Percentiles rank a stretch among this genome's conserved stretches.
Evolutionary conservation across 2,113 vertebrate genomes (phyloP).

Genomic region (Brachypodius melanocephalos): DNA sequence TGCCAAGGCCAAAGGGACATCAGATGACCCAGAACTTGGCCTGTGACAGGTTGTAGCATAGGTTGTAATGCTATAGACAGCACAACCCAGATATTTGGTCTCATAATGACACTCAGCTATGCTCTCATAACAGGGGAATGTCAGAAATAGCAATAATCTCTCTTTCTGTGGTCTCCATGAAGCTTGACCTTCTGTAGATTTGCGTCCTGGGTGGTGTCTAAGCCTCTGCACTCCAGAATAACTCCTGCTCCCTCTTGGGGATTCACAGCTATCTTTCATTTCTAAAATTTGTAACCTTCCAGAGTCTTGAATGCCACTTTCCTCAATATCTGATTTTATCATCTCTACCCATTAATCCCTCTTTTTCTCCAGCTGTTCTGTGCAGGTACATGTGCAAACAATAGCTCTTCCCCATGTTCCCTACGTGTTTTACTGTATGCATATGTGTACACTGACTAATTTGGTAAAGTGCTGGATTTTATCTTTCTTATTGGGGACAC

Average conservation of each 20-base stretch:
- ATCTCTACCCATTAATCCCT: not conserved
- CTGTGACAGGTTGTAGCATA: not conserved
- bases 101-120: not conserved
- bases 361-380: not conserved
- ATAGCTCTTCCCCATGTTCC: not conserved
- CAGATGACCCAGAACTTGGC: not conserved
- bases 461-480: not conserved
- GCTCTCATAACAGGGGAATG: not conserved
- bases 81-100: not conserved
- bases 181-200: not conserved
- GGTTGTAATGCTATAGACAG: not conserved
- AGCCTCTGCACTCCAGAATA: not conserved
- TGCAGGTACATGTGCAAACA: not conserved
- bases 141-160: not conserved
- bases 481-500: not conserved
- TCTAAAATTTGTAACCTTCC: not conserved
- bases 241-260: not conserved
- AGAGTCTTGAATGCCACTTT: not conserved
- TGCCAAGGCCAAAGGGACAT: not conserved
- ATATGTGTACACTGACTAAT: not conserved
- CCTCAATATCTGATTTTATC: not conserved
- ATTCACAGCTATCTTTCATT: not conserved
- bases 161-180: not conserved
- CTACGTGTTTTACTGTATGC: not conserved
- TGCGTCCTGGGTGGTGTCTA: not conserved